Base-by-base conservation (phyloP, 1,140 invertebrate genomes). In the Ips typographus region DNA sequence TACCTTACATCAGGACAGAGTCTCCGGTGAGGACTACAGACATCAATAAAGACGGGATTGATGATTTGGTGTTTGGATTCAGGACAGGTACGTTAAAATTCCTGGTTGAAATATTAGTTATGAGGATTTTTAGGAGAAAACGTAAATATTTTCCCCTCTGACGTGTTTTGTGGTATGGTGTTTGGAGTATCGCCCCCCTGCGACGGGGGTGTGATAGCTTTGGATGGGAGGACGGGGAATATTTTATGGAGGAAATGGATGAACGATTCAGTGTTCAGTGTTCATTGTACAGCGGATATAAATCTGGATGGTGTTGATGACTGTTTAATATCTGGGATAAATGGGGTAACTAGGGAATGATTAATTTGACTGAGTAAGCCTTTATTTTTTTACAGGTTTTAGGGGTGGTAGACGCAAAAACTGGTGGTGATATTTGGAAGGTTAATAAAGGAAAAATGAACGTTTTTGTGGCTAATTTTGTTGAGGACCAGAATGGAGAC, bases 51-150 rank as follows among this genome's bases (percentile, higher is more conserved):
- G 92, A 95, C 82, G 86, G 84, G 40, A 75, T 91, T 37, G 82
- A 88, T 42, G 93, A 95, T 81, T 84, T 94, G 44, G 85, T 94
- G 59, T 82, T 94, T 55, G 91, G 92, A 71, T 94, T 90, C 80
- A 90, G 89, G 53, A 92, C 92, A 81, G 90, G 91, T 91, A 70
- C 40, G 60, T 58, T 58, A 3, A 2, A 58, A 22, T 22, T 22
- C 0, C 22, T 22, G 22, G 22, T 22, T 6, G 57, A 43, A 36
- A 40, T 36, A 44, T 52, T 3, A 0, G 8, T 49, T 22, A 49
- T 49, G 44, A 22, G 22, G 22, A 22, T 22, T 22, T 70, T 59
- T 38, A 76, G 77, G 75, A 49, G 77, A 77, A 68, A 78, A 78
- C 67, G 72, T 74, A 51, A 70, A 73, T 49, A 63, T 79, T 7